A percentile compares a stretch with the other conserved stretches of the same genome.
Evolutionary conservation across 2,888 invertebrate species (phyloP).

Genomic region (Machimus rusticus): DNA sequence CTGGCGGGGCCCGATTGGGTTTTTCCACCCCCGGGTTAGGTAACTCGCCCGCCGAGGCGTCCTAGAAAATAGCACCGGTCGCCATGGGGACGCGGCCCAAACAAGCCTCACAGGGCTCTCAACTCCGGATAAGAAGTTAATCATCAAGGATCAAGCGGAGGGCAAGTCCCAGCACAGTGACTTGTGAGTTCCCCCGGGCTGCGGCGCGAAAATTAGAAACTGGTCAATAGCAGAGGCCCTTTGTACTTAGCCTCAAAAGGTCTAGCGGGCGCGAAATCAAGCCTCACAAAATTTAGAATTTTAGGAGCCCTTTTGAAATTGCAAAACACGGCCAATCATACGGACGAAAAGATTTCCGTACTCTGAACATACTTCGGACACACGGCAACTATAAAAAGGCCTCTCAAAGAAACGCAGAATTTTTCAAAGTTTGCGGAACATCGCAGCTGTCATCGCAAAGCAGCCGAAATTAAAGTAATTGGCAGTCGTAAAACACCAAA

Average conservation of each 20-base stretch:
- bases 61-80: neutral
- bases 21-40: conserved; percentile 2
- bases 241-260: neutral
- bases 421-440: neutral
- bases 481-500: neutral
- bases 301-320: neutral
- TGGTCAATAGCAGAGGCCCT: neutral
- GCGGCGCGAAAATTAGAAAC: neutral
- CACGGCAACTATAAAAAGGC: neutral
- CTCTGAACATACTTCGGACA: neutral
- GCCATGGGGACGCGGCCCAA: conserved; percentile 14
- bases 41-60: neutral
- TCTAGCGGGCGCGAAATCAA: neutral
- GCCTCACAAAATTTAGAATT: neutral
- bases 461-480: neutral
- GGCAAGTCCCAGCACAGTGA: neutral
- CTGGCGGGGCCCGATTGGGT: neutral
- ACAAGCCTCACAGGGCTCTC: neutral
- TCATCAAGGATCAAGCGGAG: conserved; percentile 1
- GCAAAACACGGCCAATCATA: neutral
- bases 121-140: conserved; percentile 9
- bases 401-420: neutral
- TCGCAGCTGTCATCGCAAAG: neutral
- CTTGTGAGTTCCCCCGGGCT: neutral
- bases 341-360: neutral